These are phyloP conservation scores for Papilio elwesi DNA, from an alignment of 2,888 invertebrate species.

Conservation along the genomic window DNA sequence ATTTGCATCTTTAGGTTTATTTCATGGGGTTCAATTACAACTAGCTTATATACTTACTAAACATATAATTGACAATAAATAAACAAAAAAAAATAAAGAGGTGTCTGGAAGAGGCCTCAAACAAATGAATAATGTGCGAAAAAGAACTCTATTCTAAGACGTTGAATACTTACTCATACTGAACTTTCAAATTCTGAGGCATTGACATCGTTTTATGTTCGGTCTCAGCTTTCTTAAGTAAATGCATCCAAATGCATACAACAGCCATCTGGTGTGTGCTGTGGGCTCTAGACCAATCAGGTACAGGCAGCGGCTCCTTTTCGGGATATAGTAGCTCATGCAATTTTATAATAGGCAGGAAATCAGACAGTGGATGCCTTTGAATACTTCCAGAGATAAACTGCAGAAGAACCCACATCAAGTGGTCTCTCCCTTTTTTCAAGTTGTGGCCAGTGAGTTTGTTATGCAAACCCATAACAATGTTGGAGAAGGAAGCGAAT, in stretches of 20 bases:
- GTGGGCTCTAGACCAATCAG: conserved; percentile 93
- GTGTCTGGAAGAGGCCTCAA: too few species aligned
- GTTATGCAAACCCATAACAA: conserved; percentile 94
- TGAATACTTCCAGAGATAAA: conserved; percentile 98
- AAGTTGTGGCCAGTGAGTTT: conserved; percentile 92
- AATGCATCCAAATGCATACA: conserved; percentile 98
- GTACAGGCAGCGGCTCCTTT: conserved; percentile 94
- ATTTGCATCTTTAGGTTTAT: too few species aligned
- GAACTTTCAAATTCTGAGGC: conserved; percentile 91
- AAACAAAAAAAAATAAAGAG: too few species aligned
- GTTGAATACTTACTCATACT: conserved; percentile 88
- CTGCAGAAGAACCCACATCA: conserved; percentile 99
- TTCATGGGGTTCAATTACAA: too few species aligned
- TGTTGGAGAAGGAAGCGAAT: conserved; percentile 96
- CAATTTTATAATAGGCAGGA: conserved; percentile 94
- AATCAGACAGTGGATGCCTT: conserved; percentile 94
- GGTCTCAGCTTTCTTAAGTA: conserved; percentile 95
- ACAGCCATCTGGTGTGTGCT: conserved; percentile 96
- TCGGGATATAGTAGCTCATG: conserved; percentile 97
- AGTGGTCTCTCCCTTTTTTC: conserved; percentile 95
- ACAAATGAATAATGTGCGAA: too few species aligned
- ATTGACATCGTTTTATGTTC: conserved; percentile 93
- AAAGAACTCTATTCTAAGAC: too few species aligned
- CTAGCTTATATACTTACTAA: too few species aligned
- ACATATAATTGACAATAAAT: too few species aligned